phyloP scores from a whole-genome alignment of 2,797 vertebrate genomes.

The Malurus leucopterus region DNA sequence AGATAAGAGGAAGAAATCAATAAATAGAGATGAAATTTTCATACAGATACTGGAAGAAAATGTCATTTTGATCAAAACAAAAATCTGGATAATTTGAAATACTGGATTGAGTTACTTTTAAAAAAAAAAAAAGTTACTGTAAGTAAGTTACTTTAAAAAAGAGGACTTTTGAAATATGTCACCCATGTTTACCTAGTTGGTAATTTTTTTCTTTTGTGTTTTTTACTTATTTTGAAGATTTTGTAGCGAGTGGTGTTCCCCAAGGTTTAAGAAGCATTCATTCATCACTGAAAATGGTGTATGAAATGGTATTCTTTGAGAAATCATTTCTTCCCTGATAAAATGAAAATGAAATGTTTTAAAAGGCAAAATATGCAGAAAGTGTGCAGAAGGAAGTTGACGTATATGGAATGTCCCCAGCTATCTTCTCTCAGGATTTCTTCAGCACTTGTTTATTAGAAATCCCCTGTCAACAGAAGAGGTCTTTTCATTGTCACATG shows the following conservation, averaged over 20 bases:
- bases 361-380: not conserved
- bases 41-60: not conserved
- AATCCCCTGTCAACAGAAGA: not conserved
- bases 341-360: not conserved
- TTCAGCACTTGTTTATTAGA: constrained; percentile 41
- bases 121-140: not conserved
- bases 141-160: not conserved
- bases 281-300: not conserved
- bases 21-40: not conserved
- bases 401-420: not conserved
- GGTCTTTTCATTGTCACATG: not conserved
- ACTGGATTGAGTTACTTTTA: not conserved
- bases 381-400: not conserved
- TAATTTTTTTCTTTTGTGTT: not conserved
- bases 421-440: constrained; percentile 4
- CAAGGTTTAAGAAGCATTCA: not conserved
- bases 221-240: not conserved
- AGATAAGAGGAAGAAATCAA: not conserved
- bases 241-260: not conserved
- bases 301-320: not conserved
- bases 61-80: not conserved
- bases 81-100: not conserved
- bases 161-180: not conserved
- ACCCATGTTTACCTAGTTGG: not conserved
- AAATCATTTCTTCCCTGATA: not conserved